A percentile compares a stretch with the other conserved stretches of the same genome.
Evolutionary conservation across 2,797 vertebrate species (phyloP).

Genomic region (Morelia viridis): DNA sequence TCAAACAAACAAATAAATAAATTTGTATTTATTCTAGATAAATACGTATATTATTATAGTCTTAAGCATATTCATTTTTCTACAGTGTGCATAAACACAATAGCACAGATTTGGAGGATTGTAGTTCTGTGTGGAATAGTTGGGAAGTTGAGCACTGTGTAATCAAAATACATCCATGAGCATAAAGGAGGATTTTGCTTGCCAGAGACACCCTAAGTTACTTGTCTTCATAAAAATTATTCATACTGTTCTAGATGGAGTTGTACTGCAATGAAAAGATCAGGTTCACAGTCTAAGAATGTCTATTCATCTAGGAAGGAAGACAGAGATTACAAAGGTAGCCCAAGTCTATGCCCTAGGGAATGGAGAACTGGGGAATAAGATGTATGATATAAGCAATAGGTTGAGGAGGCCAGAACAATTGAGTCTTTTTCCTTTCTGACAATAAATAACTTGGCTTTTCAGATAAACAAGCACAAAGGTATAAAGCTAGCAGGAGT

Average conservation of each 20-base stretch:
- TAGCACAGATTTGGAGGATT: neutral
- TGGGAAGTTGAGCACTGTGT: neutral
- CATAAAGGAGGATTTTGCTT: neutral
- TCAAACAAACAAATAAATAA: neutral
- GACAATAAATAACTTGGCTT: neutral
- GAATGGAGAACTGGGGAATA: neutral
- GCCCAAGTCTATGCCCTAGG: neutral
- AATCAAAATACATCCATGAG: neutral
- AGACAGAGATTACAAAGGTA: neutral
- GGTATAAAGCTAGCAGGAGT: neutral
- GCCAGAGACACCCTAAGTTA: neutral
- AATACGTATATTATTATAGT: neutral
- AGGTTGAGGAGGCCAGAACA: neutral
- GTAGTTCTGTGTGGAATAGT: neutral
- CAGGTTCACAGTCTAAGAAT: neutral
- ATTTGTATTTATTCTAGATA: neutral
- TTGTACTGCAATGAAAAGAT: neutral
- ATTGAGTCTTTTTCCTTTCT: neutral
- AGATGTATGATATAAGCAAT: neutral
- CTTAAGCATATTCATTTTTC: neutral
- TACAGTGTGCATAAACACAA: neutral
- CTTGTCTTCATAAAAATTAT: neutral
- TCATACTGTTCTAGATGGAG: neutral
- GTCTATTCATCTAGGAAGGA: neutral
- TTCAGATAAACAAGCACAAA: neutral